These are phyloP conservation scores for Philypnodon macrostomus DNA, from an alignment of 2,797 vertebrate genomes.

Conservation along the genomic window DNA sequence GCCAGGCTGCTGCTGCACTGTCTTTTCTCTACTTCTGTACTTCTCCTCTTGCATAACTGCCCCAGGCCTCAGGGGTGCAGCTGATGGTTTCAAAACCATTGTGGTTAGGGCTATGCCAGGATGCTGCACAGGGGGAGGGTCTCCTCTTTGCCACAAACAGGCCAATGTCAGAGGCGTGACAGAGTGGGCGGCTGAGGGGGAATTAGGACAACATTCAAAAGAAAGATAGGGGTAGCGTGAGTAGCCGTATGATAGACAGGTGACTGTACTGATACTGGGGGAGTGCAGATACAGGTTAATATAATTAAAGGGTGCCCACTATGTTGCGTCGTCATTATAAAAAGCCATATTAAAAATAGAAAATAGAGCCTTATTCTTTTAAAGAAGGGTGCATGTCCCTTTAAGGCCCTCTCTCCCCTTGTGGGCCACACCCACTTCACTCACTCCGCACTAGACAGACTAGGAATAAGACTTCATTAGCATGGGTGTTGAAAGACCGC, in stretches of 20 bases:
- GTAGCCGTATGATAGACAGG: constrained; percentile 19
- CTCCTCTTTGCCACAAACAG: constrained; percentile 51
- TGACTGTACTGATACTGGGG: constrained; percentile 7
- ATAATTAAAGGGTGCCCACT: too few relatives aligned
- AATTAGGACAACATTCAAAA: constrained; percentile 45
- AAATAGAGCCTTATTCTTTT: too few relatives aligned
- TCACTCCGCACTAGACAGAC: too few relatives aligned
- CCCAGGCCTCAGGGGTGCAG: constrained; percentile 60
- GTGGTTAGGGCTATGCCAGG: constrained; percentile 42
- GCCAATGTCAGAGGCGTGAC: constrained; percentile 50
- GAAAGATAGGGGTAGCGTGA: constrained; percentile 26
- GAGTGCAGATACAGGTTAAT: constrained; percentile 2
- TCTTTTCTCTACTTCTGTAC: constrained; percentile 23
- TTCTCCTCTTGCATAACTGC: constrained; percentile 41
- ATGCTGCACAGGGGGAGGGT: constrained; percentile 55
- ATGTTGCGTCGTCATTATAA: too few relatives aligned
- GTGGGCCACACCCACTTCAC: too few relatives aligned
- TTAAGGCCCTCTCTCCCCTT: too few relatives aligned
- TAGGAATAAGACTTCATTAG: too few relatives aligned
- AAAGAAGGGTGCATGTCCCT: too few relatives aligned
- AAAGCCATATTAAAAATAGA: too few relatives aligned
- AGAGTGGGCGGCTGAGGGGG: constrained; percentile 43
- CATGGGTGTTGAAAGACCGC: too few relatives aligned
- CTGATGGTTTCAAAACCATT: constrained; percentile 39
- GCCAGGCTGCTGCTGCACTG: constrained; percentile 43